Evolutionary conservation across 2,888 invertebrate species (phyloP), one percentile per base, ranked within the genome.

Genomic region (Apamea crenata): DNA sequence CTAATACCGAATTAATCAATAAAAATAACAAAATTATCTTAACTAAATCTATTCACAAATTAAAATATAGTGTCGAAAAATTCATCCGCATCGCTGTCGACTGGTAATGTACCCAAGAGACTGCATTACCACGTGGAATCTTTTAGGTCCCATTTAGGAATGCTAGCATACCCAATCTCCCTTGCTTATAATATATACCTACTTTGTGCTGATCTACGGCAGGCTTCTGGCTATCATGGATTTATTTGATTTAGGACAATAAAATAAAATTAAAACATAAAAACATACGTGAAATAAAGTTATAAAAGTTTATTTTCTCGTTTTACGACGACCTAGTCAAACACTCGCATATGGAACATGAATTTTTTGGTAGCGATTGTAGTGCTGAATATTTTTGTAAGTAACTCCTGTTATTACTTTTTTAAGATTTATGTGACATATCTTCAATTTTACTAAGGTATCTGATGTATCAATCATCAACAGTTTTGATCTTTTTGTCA

Each of bases 311-410:
- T 68, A 59, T 82, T 72, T 73, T 18, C n/a, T 66, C 10, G 56
- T 18, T 10, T 71, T 53, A 53, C 18, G 70, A 56, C 71, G 36
- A 12, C 10, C 53, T 25, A 36, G 32, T 65, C 36, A 65, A 47
- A 14, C 53, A 12, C 18, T 65, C 72, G 63, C 50, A 32, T 67
- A 32, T 67, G 32, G 47, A 86, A 74, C 25, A 85, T 85, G 85
- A 77, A 77, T 59, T 78, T 84, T 29, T 14, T 63, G 36, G 63
- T 63, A 29, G 36, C 47, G 16, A 63, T 80, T 59, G 66, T 66
- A 6, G 40, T 72, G 32, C 25, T 85, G 12, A 66, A 65, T 14
- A 50, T 74, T 59, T 77, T 85, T 7, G 85, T 86, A 66, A 86
- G 85, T 86, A 69, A 0, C 18, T 66, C 4, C 29, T 74, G 18